Percentiles rank a stretch among this genome's conserved stretches.
Conservation (phyloP, 2,797 vertebrate genomes). For the Bucorvus abyssinicus region DNA sequence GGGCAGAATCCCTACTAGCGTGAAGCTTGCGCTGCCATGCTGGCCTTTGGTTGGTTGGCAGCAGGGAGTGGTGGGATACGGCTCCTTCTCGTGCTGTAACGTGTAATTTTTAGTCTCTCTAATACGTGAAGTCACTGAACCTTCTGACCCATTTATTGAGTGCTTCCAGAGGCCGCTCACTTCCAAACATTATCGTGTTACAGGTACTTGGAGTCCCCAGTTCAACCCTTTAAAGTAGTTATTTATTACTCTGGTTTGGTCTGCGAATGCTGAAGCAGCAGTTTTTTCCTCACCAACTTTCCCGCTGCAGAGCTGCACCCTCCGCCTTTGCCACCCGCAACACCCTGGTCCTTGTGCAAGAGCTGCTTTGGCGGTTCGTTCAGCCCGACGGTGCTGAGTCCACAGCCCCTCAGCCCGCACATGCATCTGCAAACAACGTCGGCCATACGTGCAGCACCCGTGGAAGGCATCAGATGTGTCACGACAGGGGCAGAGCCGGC, state of each 20-base stretch:
- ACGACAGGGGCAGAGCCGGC: background rate
- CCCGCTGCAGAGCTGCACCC: background rate
- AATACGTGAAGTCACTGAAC: slow-evolving; percentile 3
- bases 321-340: background rate
- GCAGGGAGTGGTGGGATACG: background rate
- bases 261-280: background rate
- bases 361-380: background rate
- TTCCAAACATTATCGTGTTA: slow-evolving; percentile 15
- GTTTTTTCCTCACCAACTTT: background rate
- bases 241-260: slow-evolving; percentile 31
- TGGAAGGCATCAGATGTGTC: background rate
- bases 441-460: background rate
- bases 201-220: slow-evolving; percentile 23
- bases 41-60: background rate
- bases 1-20: background rate
- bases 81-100: background rate
- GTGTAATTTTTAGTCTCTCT: slow-evolving; percentile 9
- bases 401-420: background rate
- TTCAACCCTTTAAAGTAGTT: slow-evolving; percentile 26
- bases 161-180: background rate
- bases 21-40: background rate
- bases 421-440: background rate
- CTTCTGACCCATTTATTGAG: slow-evolving; percentile 39
- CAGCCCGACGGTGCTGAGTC: background rate
- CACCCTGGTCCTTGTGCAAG: background rate